Evolutionary conservation across 2,888 invertebrate genomes (phyloP), one percentile per base, ranked within the genome.

Genomic region (Zygogramma bicolorata): DNA sequence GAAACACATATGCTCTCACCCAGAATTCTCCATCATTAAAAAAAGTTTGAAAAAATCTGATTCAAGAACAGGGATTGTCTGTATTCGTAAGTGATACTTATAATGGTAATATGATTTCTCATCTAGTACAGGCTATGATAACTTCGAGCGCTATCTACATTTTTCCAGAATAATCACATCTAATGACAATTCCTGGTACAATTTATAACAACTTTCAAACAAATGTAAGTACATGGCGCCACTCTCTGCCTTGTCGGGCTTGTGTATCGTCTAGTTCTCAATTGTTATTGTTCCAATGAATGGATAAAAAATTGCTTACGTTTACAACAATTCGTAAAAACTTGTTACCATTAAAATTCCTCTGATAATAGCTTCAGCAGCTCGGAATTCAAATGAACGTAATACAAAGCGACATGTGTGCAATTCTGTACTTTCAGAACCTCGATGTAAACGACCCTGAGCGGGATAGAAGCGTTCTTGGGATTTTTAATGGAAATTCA

Each of bases 371-470:
- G 58, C 62, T 13, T 20, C 42, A 65, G 29, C 59, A 34, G 57
- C 60, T 25, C 68, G 65, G 65, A 71, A 74, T 72, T 68, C 70
- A 65, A 68, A 68, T 65, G 70, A 66, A 71, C 46, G 57, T 68
- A 70, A 71, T 65, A 68, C 65, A 65, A 72, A 67, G 66, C 20
- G 57, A 38, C 67, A 66, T 73, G 69, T 73, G 71, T 75, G 73
- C 73, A 73, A 68, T 72, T 72, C 68, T 71, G 70, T 75, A 70
- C 59, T 67, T 75, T 71, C 70, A 63, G 65, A 75, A 73, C 62
- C 66, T 71, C 71, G 76, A 73, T 79, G 78, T 78, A 78, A 78
- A 78, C 65, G 78, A 78, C 78, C 78, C 75, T 78, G 78, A 76
- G 38, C 61, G 53, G 65, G 22, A 63, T 67, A 58, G 67, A 71